A percentile compares a stretch with the other conserved stretches of the same genome.
Conservation (phyloP, 35 echinoderm and acorn worm species). For the Patiria miniata region DNA sequence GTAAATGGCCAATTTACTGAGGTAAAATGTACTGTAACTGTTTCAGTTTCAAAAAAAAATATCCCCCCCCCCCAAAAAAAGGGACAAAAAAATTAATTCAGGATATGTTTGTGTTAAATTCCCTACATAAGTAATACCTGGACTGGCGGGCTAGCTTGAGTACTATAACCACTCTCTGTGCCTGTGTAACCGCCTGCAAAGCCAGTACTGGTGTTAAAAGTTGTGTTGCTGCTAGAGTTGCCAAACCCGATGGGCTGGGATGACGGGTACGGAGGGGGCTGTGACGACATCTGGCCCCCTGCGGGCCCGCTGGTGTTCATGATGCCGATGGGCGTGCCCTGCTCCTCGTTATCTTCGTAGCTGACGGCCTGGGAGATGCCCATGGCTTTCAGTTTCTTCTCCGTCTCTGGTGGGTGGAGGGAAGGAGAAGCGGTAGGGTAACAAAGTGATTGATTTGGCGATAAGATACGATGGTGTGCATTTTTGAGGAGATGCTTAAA, state of each 20-base stretch:
- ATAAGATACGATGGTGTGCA: not conserved
- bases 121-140: not conserved
- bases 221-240: not conserved
- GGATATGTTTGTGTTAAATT: too few species aligned
- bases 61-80: too few species aligned
- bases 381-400: conserved; percentile 87
- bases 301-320: conserved; percentile 53
- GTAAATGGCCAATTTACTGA: too few species aligned
- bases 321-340: conserved; percentile 67
- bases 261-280: conserved; percentile 64
- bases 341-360: conserved; percentile 81
- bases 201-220: not conserved
- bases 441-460: too few species aligned
- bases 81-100: too few species aligned
- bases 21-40: too few species aligned
- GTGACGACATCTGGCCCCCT: not conserved
- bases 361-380: conserved; percentile 72
- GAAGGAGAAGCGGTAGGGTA: not conserved
- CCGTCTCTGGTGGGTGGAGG: conserved; percentile 68
- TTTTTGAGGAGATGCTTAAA: not conserved
- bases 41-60: too few species aligned
- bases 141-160: not conserved
- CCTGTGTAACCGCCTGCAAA: conserved; percentile 16
- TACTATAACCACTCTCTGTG: not conserved
- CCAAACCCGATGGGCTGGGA: conserved; percentile 9